Conservation (phyloP, 2,888 invertebrate genomes). For the Rhogogaster chlorosoma region DNA sequence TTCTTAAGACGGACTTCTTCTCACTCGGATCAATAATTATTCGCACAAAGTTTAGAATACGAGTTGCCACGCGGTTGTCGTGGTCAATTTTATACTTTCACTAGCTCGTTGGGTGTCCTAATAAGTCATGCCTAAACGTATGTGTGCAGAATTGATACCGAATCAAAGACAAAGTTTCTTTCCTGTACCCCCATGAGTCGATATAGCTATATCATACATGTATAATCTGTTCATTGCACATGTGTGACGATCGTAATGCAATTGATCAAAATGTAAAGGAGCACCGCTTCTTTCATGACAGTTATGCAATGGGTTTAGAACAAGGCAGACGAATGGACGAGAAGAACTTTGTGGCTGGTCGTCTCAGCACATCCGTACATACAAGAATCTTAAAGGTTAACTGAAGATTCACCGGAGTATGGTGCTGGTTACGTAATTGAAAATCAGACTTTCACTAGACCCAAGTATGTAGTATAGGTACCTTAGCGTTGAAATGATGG, state of each 20-base stretch:
- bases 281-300: background rate
- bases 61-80: background rate
- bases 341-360: conserved; percentile 16
- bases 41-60: background rate
- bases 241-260: background rate
- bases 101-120: background rate
- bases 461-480: background rate
- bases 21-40: background rate
- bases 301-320: conserved; percentile 39
- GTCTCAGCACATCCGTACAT: conserved; percentile 38
- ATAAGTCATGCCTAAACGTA: background rate
- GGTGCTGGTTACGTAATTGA: conserved; percentile 65
- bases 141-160: background rate
- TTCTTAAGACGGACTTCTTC: background rate
- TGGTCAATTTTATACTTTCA: conserved; percentile 44
- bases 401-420: conserved; percentile 58
- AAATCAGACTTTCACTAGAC: conserved; percentile 68
- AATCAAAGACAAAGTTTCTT: background rate
- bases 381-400: conserved; percentile 66
- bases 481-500: background rate
- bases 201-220: no score
- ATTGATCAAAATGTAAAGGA: background rate
- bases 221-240: background rate
- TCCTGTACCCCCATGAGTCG: background rate
- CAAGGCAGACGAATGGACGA: conserved; percentile 49